These are phyloP conservation scores for Drosophila anceps DNA, from an alignment of 2,888 invertebrate genomes.

Conservation along the genomic window DNA sequence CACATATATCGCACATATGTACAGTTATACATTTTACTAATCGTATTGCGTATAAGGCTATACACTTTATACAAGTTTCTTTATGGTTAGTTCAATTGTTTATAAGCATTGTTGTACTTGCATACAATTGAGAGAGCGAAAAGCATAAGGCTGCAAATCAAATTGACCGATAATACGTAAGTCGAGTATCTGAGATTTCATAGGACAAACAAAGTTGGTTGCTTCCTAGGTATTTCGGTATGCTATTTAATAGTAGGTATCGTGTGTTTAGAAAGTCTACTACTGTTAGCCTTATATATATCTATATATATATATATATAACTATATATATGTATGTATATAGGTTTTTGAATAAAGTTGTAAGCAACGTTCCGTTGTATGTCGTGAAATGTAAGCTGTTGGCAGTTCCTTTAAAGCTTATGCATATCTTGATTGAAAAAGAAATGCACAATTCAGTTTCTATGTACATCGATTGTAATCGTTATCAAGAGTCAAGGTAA, in stretches of 20 bases:
- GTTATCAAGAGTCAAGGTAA: constrained; percentile 16
- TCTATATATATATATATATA: constrained; percentile 1
- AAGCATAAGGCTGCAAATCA: constrained; percentile 65
- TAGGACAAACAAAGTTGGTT: constrained; percentile 22
- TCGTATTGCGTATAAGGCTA: constrained; percentile 29
- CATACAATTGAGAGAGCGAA: constrained; percentile 29
- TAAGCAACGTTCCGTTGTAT: constrained; percentile 38
- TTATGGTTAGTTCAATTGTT: constrained; percentile 35
- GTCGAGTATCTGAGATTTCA: constrained; percentile 15
- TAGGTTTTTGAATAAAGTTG: constrained; percentile 26
- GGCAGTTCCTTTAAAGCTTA: constrained; percentile 56
- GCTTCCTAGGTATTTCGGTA: constrained; percentile 31
- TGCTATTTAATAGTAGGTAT: constrained; percentile 47
- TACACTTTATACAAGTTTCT: constrained; percentile 57
- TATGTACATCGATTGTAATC: constrained; percentile 40
- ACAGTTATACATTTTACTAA: constrained; percentile 47
- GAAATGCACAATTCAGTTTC: constrained; percentile 51
- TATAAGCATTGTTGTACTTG: constrained; percentile 43
- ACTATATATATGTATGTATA: constrained; percentile 6
- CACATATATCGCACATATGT: constrained; percentile 76
- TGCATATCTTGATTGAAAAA: constrained; percentile 28
- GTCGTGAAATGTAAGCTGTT: constrained; percentile 42
- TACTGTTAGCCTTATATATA: constrained; percentile 41
- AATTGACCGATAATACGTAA: constrained; percentile 53
- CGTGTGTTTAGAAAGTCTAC: constrained; percentile 47